These are phyloP conservation scores for honey bee (Apis mellifera) DNA, from an alignment of 1,140 invertebrate genomes.

Conservation along the genomic window DNA sequence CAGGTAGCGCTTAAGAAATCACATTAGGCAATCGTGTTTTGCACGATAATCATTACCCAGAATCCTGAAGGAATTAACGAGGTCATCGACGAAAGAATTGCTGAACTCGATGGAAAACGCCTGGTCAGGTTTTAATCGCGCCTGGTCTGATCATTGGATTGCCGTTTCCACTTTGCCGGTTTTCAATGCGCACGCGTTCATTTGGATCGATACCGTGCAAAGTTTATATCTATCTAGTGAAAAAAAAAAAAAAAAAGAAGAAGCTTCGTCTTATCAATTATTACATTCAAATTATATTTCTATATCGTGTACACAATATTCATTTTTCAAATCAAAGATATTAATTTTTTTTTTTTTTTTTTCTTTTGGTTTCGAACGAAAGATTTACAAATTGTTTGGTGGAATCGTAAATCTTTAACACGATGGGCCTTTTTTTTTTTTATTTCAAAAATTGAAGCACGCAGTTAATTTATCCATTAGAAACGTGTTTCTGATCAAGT, in stretches of 20 bases:
- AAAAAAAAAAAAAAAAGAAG: too few species aligned
- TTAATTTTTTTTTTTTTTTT: background rate
- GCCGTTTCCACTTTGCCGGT: background rate
- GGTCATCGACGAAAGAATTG: constrained; percentile 51
- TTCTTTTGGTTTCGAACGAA: too few species aligned
- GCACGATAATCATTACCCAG: constrained; percentile 59
- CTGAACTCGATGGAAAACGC: constrained; percentile 22
- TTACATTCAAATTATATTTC: too few species aligned
- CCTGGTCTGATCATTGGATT: background rate
- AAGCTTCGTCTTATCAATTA: background rate
- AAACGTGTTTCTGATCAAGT: background rate
- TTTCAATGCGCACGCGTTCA: background rate
- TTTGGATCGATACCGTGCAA: constrained; percentile 13
- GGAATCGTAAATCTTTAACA: background rate
- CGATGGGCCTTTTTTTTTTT: background rate
- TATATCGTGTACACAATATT: too few species aligned
- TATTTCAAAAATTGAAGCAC: background rate
- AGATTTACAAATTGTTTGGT: background rate
- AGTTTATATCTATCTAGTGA: background rate
- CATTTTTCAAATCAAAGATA: background rate
- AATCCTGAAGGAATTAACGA: constrained; percentile 60
- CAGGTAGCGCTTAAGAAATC: constrained; percentile 60
- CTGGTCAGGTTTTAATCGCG: background rate
- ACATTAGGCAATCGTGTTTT: constrained; percentile 65
- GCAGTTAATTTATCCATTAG: constrained; percentile 11